These are phyloP conservation scores for Sphaerophoria taeniata DNA, from an alignment of 2,888 invertebrate species.

Conservation along the genomic window DNA sequence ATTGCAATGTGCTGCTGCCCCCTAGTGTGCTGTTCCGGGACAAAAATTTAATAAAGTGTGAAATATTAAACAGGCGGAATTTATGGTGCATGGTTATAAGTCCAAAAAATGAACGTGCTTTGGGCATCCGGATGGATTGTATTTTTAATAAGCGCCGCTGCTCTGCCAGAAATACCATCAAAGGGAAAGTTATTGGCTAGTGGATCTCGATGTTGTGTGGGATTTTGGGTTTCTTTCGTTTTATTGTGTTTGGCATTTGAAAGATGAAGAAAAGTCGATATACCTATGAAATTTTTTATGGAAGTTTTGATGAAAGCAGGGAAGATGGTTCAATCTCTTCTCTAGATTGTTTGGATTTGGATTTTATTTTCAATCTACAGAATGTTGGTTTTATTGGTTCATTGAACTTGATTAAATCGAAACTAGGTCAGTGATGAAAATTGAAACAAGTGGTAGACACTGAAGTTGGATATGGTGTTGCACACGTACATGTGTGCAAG, in stretches of 20 bases:
- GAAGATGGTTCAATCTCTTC: not conserved
- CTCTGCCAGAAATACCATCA: slow-evolving; percentile 80
- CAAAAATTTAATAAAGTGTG: slow-evolving; percentile 71
- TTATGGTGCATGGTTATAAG: not conserved
- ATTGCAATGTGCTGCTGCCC: slow-evolving; percentile 61
- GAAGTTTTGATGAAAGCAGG: slow-evolving; percentile 10
- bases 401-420: not conserved
- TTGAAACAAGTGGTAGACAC: not conserved
- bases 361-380: not conserved
- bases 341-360: slow-evolving; percentile 1
- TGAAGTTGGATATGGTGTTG: no score
- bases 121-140: slow-evolving; percentile 77
- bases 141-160: slow-evolving; percentile 78
- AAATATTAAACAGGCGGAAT: slow-evolving; percentile 65
- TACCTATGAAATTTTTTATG: not conserved
- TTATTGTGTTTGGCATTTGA: not conserved
- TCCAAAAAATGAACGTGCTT: slow-evolving; percentile 75
- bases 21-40: slow-evolving; percentile 53
- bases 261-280: not conserved
- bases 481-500: not conserved
- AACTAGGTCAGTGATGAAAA: slow-evolving; percentile 12
- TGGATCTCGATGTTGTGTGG: not conserved
- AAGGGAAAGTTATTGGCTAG: slow-evolving; percentile 78
- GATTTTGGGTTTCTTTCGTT: not conserved
- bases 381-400: not conserved